Conservation (phyloP, 1,140 invertebrate genomes). For the Periplaneta americana region DNA sequence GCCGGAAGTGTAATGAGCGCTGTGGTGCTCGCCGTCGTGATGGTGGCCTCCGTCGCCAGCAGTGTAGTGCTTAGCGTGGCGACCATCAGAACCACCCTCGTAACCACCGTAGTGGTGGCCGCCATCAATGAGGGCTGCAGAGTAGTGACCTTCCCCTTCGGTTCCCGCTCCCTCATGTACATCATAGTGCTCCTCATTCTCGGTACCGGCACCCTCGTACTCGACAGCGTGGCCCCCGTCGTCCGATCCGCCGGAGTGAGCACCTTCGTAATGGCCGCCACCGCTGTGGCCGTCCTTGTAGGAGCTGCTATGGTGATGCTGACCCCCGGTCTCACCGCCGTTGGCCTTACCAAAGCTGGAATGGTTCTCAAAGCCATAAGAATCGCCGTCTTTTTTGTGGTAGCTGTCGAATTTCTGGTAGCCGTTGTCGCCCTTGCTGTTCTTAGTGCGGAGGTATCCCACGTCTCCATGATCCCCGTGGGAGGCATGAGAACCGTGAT, state of each 20-base stretch:
- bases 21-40: neutral
- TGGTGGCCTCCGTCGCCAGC: neutral
- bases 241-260: neutral
- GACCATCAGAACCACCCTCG: neutral
- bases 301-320: constrained; percentile 18
- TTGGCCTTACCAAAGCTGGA: constrained; percentile 47
- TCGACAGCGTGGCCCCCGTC: neutral
- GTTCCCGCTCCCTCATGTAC: neutral
- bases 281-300: constrained; percentile 22
- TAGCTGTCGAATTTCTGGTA: constrained; percentile 65
- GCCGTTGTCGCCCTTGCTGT: constrained; percentile 57
- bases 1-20: neutral
- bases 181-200: neutral
- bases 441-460: constrained; percentile 54
- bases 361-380: constrained; percentile 61
- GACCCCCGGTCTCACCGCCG: constrained; percentile 35
- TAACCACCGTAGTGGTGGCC: neutral
- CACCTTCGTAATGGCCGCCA: constrained; percentile 24
- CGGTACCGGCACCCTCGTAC: neutral
- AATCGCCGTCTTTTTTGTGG: constrained; percentile 63
- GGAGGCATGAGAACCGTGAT: constrained; percentile 21
- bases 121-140: neutral
- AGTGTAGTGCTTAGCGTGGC: neutral
- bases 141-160: neutral
- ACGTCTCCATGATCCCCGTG: constrained; percentile 54